Base-by-base conservation (phyloP, 23 tunicate species). In the Oikopleura vanhoeffeni region DNA sequence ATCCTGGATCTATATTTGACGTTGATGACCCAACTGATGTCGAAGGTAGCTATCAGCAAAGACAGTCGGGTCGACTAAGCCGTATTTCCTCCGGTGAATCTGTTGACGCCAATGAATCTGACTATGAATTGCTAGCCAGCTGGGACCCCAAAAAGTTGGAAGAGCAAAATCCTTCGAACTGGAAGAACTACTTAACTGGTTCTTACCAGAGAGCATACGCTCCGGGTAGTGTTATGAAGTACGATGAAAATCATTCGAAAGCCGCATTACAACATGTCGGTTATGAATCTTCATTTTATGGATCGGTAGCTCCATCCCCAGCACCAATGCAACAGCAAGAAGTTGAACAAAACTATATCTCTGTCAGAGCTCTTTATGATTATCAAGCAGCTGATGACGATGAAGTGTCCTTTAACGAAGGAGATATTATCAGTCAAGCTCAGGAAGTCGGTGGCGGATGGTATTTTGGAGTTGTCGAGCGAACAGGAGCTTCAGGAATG, bases 371-470 rank as follows among this genome's bases (percentile, higher is more conserved):
- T 27, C 75, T 83, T 41, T 89, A 90, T 77, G 88, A 88, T 39
- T 94, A 90, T 82, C 76, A 83, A 60, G 89, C 96, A 36, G 76
- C 87, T 27, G 98, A 94, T 83, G 91, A 90, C 0, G 98, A 94
- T 85, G 98, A 94, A 83, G 40, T 94, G 58, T 57, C 84, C 41
- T 94, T 94, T 75, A 77, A 60, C 35, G 88, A 90, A 76, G 91
- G 88, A 0, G 98, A 94, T 35, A 85, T 88, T 33, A 90, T 94
- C 76, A 85, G 88, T 57, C 89, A 95, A 71, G 99, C 96, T 0
- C 92, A 89, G 60, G 41, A 87, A 40, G 89, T 95, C 85, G 99
- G 91, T 40, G 99, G 91, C n/a, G 99, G 99, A 0, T 95, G 99
- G 99, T 88, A 90, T 91, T 89, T 95, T 67, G 99, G 99, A 8